These are phyloP conservation scores for Dryomyza anilis DNA, from an alignment of 2,888 invertebrate genomes.

Conservation along the genomic window DNA sequence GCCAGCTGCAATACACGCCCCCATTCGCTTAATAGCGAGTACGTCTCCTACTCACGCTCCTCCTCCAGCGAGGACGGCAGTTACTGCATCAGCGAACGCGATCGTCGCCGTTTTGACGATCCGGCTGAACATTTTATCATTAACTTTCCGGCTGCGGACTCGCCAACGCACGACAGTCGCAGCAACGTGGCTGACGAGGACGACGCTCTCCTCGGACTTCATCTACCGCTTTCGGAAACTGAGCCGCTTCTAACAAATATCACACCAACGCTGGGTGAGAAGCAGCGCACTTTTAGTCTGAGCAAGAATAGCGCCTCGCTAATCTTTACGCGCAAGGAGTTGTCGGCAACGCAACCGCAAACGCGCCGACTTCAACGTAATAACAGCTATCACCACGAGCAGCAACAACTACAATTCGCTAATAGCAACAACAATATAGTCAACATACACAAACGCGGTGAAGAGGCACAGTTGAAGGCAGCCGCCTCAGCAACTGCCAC, in stretches of 20 bases:
- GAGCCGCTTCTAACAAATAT: constrained; percentile 57
- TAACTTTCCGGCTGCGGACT: constrained; percentile 53
- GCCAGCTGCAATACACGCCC: constrained; percentile 37
- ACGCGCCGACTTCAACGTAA: constrained; percentile 28
- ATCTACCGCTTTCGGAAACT: constrained; percentile 56
- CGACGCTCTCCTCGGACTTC: neutral
- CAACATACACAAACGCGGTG: neutral
- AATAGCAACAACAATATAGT: constrained; percentile 36
- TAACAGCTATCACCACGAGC: constrained; percentile 19
- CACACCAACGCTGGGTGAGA: constrained; percentile 52
- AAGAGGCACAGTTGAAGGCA: neutral
- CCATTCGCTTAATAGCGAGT: constrained; percentile 29
- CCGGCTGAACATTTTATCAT: constrained; percentile 55
- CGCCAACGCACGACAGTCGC: constrained; percentile 31
- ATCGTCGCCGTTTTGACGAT: constrained; percentile 47
- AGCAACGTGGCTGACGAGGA: neutral
- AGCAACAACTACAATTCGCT: constrained; percentile 31
- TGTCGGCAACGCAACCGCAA: constrained; percentile 26
- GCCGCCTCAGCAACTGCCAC: neutral
- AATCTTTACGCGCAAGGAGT: constrained; percentile 59
- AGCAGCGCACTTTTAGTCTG: constrained; percentile 54
- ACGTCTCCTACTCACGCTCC: constrained; percentile 26
- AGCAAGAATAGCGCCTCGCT: constrained; percentile 59
- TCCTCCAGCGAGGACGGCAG: constrained; percentile 48
- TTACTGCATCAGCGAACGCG: constrained; percentile 20